Percentiles rank a stretch among this genome's conserved stretches.
Evolutionary conservation across 2,797 vertebrate genomes (phyloP).

Genomic region (Erethizon dorsatum): DNA sequence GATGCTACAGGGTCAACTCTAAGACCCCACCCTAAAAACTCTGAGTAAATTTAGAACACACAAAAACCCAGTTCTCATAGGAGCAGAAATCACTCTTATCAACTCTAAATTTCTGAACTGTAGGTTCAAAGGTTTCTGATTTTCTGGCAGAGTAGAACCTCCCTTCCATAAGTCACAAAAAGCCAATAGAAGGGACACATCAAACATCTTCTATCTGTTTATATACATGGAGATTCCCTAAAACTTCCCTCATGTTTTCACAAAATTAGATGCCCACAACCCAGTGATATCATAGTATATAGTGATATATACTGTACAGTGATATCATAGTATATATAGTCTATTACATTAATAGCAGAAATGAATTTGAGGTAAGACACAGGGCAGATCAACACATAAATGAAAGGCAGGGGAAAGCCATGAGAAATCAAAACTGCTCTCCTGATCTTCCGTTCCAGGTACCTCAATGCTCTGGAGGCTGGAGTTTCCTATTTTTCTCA

Average conservation of each 20-base stretch:
- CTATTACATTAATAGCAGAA: not conserved
- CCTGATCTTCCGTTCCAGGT: slow-evolving; percentile 90
- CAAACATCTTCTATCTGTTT: not conserved
- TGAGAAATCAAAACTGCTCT: not conserved
- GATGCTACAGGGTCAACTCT: not conserved
- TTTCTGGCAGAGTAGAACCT: not conserved
- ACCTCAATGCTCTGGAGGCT: slow-evolving; percentile 95
- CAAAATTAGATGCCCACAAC: not conserved
- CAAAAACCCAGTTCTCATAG: not conserved
- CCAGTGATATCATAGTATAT: not conserved
- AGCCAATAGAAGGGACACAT: not conserved
- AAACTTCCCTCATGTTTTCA: not conserved
- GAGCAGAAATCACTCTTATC: not conserved
- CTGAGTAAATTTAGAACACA: not conserved
- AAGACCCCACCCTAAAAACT: not conserved
- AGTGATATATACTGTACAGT: too few species aligned
- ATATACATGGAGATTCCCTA: not conserved
- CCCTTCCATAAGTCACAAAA: not conserved
- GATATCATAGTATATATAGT: not conserved
- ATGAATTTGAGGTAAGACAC: not conserved
- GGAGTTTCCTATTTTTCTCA: slow-evolving; percentile 90
- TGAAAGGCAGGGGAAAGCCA: not conserved
- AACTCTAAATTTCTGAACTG: not conserved
- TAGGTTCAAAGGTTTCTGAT: not conserved
- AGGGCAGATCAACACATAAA: slow-evolving; percentile 3